Conservation (phyloP, 2,888 invertebrate species). For the Eupsilia transversa region DNA sequence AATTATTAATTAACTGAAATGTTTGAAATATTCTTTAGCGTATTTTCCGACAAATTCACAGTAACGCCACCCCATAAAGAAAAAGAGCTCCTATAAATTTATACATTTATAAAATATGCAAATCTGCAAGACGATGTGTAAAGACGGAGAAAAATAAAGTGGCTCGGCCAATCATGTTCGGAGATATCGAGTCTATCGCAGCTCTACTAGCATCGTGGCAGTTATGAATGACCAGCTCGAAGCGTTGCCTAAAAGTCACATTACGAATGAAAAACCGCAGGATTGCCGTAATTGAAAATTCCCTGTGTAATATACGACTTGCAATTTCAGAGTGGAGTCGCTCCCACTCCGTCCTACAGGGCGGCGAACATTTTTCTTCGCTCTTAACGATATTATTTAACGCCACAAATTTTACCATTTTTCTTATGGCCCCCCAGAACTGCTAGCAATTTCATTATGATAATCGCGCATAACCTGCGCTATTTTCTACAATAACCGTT, state of each 20-base stretch:
- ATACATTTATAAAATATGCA: slow-evolving; percentile 48
- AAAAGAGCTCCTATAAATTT: slow-evolving; percentile 22
- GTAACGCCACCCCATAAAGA: not conserved
- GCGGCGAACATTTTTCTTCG: slow-evolving; percentile 85
- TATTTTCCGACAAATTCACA: not conserved
- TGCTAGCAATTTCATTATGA: slow-evolving; percentile 89
- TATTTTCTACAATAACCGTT: slow-evolving; percentile 76
- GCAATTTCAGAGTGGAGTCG: slow-evolving; percentile 87
- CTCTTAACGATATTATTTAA: slow-evolving; percentile 90
- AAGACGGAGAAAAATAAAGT: slow-evolving; percentile 44
- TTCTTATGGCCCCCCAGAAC: slow-evolving; percentile 82
- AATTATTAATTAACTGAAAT: not conserved
- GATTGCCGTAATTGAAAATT: slow-evolving; percentile 91
- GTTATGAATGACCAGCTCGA: slow-evolving; percentile 86
- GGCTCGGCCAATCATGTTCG: slow-evolving; percentile 43
- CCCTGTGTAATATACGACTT: slow-evolving; percentile 89
- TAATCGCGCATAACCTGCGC: slow-evolving; percentile 85
- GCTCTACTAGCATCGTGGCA: slow-evolving; percentile 67
- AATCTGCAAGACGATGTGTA: slow-evolving; percentile 32
- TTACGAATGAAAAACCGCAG: slow-evolving; percentile 90
- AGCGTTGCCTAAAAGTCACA: slow-evolving; percentile 88
- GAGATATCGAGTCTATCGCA: slow-evolving; percentile 61
- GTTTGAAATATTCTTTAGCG: not conserved
- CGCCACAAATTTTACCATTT: slow-evolving; percentile 89
- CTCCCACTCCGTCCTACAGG: slow-evolving; percentile 80